Evolutionary conservation across 37 sponge, comb jelly and placozoan species (phyloP), one percentile per base, ranked within the genome.

Genomic region (Mnemiopsis leidyi): DNA sequence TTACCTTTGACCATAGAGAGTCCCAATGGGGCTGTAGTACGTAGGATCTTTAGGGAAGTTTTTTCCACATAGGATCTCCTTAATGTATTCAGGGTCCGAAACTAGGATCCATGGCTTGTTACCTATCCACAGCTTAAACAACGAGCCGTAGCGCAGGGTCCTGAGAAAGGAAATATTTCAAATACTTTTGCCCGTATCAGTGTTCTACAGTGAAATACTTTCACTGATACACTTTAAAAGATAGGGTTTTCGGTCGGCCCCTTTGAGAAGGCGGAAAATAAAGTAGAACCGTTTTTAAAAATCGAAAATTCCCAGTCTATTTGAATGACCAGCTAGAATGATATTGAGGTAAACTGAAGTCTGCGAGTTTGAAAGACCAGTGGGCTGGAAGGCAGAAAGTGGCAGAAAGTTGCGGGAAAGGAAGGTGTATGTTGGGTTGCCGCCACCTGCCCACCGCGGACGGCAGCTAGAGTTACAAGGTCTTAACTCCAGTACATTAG

Each of bases 1-100:
- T 79, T 33, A 79, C 82, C 82, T 79, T 23, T 79, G 82, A 32
- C 82, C 82, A 33, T 79, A 79, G 82, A 79, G 82, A 5, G 33
- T 33, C 36, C 82, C 82, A 35, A 79, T 79, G 21, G 82, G 82
- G 37, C 82, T 35, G 29, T 79, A 79, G 36, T 79, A 79, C 9
- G 82, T 79, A 32, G 82, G 82, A 29, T 79, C 82, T 29, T 79
- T 79, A 79, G 82, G 82, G 38, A 79, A 79, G 82, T 33, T 79
- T 16, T 79, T 79, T 2, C 82, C 82, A 31, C 82, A 79, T 9
- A 79, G 82, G 1, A 79, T 32, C 29, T 79, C 82, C 82, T 79
- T 79, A 9, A 79, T 36, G 29, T 31, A 32, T 7, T 79, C 82
- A 1, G 82, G 82, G 36, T 79, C 82, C 3, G 82, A 79, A 13